phyloP scores from a whole-genome alignment of 2,888 invertebrate species.

The Carpatolechia fugitivella region DNA sequence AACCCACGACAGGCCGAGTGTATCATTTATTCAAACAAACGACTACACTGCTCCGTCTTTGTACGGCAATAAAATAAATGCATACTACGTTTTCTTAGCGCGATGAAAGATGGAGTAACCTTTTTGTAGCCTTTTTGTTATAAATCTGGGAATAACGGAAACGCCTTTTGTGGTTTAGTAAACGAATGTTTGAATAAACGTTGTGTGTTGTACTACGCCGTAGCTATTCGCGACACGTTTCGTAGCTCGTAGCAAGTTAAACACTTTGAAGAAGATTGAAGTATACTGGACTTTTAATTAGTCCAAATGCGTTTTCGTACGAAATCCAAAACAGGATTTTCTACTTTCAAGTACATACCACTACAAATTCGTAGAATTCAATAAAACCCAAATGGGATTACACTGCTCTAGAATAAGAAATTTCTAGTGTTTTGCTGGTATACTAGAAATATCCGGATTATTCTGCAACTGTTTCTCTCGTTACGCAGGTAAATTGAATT shows the following conservation, averaged over 20 bases:
- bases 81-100: slow-evolving; percentile 12
- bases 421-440: too few relatives aligned
- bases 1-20: slow-evolving; percentile 23
- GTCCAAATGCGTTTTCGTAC: too few relatives aligned
- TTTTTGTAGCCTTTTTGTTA: background rate
- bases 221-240: too few relatives aligned
- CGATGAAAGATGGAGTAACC: background rate
- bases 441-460: background rate
- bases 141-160: background rate
- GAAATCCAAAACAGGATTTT: too few relatives aligned
- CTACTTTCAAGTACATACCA: too few relatives aligned
- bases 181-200: too few relatives aligned
- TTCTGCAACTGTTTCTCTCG: slow-evolving; percentile 49
- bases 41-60: slow-evolving; percentile 18
- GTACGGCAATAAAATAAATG: slow-evolving; percentile 13
- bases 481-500: slow-evolving; percentile 61
- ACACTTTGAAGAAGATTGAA: too few relatives aligned
- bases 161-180: background rate
- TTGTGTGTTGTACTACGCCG: too few relatives aligned
- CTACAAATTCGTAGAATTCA: too few relatives aligned
- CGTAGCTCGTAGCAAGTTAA: background rate
- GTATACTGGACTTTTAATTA: too few relatives aligned
- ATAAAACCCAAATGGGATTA: too few relatives aligned
- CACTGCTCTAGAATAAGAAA: too few relatives aligned
- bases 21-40: slow-evolving; percentile 29